phyloP scores from a whole-genome alignment of 2,888 invertebrate genomes.

The Metalampra italica region DNA sequence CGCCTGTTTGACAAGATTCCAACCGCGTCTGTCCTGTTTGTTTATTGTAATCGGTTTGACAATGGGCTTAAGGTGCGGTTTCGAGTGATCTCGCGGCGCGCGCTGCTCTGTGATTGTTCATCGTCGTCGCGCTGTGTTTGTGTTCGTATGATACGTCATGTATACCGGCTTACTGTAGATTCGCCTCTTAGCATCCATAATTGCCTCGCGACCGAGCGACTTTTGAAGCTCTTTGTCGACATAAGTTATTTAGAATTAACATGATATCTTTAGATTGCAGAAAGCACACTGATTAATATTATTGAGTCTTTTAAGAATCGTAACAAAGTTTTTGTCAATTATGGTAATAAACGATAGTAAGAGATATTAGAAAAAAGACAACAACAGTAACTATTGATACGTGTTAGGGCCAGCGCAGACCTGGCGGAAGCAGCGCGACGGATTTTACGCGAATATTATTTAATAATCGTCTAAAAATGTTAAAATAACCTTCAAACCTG shows the following conservation, averaged over 20 bases:
- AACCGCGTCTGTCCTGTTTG: constrained; percentile 79
- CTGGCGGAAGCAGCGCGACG: no score
- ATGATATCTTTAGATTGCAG: background rate
- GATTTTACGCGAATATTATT: no score
- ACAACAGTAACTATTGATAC: no score
- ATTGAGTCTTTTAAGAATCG: background rate
- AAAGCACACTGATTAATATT: background rate
- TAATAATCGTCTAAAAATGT: no score
- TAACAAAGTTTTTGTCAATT: no score
- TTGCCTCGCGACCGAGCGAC: constrained; percentile 68
- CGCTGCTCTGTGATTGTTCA: constrained; percentile 61
- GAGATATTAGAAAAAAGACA: no score
- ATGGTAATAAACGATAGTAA: no score
- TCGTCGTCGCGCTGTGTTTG: constrained; percentile 45
- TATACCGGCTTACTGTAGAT: constrained; percentile 74
- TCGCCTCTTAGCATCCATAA: constrained; percentile 74
- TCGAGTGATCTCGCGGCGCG: constrained; percentile 71
- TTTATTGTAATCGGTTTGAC: constrained; percentile 79
- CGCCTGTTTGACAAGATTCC: constrained; percentile 79
- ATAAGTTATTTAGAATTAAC: constrained; percentile 2
- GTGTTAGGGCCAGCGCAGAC: no score
- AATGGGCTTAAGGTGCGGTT: constrained; percentile 79
- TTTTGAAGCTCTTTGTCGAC: constrained; percentile 32
- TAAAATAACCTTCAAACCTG: no score
- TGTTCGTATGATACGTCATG: constrained; percentile 75